These are phyloP conservation scores for Trachelus stipa DNA, from an alignment of 2,888 invertebrate species.

Conservation along the genomic window DNA sequence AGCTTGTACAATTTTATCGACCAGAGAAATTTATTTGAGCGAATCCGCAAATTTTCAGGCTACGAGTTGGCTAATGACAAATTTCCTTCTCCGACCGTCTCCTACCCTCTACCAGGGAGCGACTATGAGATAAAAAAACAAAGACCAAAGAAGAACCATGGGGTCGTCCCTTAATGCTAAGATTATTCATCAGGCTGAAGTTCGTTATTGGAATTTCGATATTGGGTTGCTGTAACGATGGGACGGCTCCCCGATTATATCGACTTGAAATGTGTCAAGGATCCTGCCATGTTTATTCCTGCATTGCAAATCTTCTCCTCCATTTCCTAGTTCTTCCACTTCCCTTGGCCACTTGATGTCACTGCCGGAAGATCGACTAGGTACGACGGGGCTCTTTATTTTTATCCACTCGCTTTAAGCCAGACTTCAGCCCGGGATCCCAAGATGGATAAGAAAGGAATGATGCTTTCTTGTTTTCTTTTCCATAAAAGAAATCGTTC, in stretches of 20 bases:
- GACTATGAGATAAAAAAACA: neutral
- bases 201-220: neutral
- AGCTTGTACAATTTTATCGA: neutral
- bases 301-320: neutral
- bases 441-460: neutral
- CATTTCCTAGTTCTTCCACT: neutral
- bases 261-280: neutral
- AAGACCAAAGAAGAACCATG: neutral
- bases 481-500: neutral
- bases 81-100: neutral
- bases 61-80: neutral
- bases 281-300: neutral
- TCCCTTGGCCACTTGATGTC: neutral
- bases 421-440: neutral
- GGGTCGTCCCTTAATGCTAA: neutral
- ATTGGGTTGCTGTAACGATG: neutral
- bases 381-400: neutral
- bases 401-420: neutral
- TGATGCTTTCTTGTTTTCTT: neutral
- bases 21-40: neutral
- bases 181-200: neutral
- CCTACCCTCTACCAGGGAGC: neutral
- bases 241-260: neutral
- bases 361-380: neutral
- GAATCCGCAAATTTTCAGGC: neutral